Evolutionary conservation across 2,113 vertebrate genomes (phyloP).

Genomic region (Tretioscincus oriximinensis): DNA sequence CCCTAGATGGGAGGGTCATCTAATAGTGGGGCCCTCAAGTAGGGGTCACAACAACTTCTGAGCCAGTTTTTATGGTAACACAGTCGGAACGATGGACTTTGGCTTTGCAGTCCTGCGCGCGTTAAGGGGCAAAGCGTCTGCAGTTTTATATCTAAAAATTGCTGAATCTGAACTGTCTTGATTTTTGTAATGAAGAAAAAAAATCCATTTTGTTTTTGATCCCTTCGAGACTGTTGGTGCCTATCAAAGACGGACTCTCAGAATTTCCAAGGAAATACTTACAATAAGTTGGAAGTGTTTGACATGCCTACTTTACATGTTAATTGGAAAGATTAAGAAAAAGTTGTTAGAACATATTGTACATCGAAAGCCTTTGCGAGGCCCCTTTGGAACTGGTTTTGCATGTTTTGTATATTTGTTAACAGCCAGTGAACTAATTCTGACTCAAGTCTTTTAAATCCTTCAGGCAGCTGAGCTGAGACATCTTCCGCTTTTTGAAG

Average conservation of each 20-base stretch:
- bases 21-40: too few relatives aligned
- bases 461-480: neutral
- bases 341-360: too few relatives aligned
- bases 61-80: too few relatives aligned
- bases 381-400: neutral
- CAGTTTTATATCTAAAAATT: too few relatives aligned
- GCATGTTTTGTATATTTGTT: neutral
- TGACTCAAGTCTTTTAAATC: neutral
- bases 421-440: neutral
- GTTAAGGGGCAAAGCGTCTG: too few relatives aligned
- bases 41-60: too few relatives aligned
- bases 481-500: neutral
- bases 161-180: too few relatives aligned
- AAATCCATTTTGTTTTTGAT: neutral
- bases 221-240: neutral
- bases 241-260: neutral
- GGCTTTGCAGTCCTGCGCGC: too few relatives aligned
- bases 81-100: too few relatives aligned
- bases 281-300: neutral
- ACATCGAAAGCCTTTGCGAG: neutral
- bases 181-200: too few relatives aligned
- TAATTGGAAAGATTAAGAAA: neutral
- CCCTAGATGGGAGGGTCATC: too few relatives aligned
- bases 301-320: neutral
- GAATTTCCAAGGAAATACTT: neutral